These are phyloP conservation scores for Pristiophorus japonicus DNA, from an alignment of 2,113 vertebrate genomes.

Conservation along the genomic window DNA sequence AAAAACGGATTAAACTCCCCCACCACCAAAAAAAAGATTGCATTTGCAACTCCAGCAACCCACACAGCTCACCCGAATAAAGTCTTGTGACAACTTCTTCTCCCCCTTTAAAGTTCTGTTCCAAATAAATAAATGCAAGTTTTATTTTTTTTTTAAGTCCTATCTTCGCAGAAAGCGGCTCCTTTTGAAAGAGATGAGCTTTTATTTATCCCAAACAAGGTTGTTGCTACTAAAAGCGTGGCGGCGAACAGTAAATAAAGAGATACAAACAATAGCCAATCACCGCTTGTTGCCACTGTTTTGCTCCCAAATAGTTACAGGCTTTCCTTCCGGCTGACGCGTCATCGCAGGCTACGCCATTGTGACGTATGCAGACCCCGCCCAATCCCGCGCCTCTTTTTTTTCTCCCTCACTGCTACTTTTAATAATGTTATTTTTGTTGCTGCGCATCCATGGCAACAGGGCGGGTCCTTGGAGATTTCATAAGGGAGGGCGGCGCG, in stretches of 20 bases:
- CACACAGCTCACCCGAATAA: background rate
- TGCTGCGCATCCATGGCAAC: conserved; percentile 58
- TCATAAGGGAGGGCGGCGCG: conserved; percentile 20
- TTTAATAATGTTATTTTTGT: conserved; percentile 35
- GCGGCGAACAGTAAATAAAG: background rate
- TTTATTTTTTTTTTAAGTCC: background rate
- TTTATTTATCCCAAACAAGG: conserved; percentile 25
- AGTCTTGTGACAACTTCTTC: background rate
- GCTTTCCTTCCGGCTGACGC: background rate
- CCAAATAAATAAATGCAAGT: background rate
- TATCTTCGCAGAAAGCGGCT: background rate
- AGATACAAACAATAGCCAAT: background rate
- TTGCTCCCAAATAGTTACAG: conserved; percentile 57
- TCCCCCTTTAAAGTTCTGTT: background rate
- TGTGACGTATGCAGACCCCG: background rate
- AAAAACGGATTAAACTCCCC: too few species aligned
- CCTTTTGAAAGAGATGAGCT: background rate
- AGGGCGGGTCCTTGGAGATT: conserved; percentile 21
- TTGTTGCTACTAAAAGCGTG: background rate
- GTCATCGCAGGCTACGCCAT: conserved; percentile 40
- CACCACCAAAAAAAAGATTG: too few species aligned
- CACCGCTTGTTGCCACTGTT: conserved; percentile 41
- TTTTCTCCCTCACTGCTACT: background rate
- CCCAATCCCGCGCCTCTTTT: conserved; percentile 24
- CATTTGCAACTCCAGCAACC: too few species aligned